Evolutionary conservation across 2,888 invertebrate genomes (phyloP).

Genomic region (Liopterus haemorrhoidalis): DNA sequence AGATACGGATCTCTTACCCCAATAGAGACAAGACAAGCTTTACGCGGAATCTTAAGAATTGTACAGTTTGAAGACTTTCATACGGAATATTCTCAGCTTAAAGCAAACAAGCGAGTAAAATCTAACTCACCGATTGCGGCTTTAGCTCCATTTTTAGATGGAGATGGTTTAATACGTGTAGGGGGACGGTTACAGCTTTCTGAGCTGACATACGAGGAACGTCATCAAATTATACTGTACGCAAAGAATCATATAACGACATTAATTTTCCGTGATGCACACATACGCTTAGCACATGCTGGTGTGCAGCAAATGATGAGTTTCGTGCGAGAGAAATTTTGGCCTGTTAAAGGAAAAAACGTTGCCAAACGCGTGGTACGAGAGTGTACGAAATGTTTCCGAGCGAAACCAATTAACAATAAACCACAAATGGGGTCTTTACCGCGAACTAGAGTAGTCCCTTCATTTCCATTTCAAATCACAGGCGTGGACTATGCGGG

Average conservation of each 20-base stretch:
- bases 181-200: constrained; percentile 27
- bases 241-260: constrained; percentile 15
- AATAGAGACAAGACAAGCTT: too few relatives aligned
- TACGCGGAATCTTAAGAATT: too few relatives aligned
- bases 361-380: constrained; percentile 24
- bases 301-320: constrained; percentile 26
- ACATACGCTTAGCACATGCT: constrained; percentile 24
- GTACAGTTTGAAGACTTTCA: constrained; percentile 4
- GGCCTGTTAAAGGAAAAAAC: constrained; percentile 20
- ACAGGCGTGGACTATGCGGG: too few relatives aligned
- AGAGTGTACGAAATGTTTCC: constrained; percentile 1
- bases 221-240: constrained; percentile 25
- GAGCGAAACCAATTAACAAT: too few relatives aligned
- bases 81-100: constrained; percentile 5
- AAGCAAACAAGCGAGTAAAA: not conserved
- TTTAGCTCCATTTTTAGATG: constrained; percentile 24
- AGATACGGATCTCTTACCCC: too few relatives aligned
- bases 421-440: too few relatives aligned
- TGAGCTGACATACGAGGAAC: constrained; percentile 15
- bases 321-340: constrained; percentile 24
- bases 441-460: too few relatives aligned
- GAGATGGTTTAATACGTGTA: constrained; percentile 23
- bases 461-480: too few relatives aligned
- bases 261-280: constrained; percentile 24
- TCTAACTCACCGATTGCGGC: constrained; percentile 4